Evolutionary conservation across 2,888 invertebrate genomes (phyloP), one percentile per base, ranked within the genome.

Genomic region (Adineta ricciae): DNA sequence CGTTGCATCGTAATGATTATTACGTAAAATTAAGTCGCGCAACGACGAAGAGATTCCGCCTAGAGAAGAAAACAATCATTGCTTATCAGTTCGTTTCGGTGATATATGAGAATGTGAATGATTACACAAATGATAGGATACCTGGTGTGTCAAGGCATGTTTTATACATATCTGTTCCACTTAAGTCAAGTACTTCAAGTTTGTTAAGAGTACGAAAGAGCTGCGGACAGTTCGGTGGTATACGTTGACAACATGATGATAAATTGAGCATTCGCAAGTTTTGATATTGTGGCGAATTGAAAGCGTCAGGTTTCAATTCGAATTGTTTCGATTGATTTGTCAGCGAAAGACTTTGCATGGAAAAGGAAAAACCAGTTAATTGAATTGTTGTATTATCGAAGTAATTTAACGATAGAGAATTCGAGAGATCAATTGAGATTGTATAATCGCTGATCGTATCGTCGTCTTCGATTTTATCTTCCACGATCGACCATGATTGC

Each of bases 81-180:
- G 11, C 46, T 46, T 46, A 46, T 46, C 46, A 46, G 46, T 46
- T 46, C 8, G 5, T 8, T 46, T 46, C 46, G 11, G 11, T 46
- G 46, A 46, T 46, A 46, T 24, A 64, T 64, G n/a, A 50, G 19
- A 50, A 50, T 50, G 11, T 50, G 14, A 16, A 19, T 50, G 19
- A 16, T 19, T 50, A 16, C 16, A 50, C 14, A 50, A 50, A 50
- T 16, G 50, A 50, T 50, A 50, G 7, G 4, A 38, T 78, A 78
- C 78, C 78, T 78, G 78, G 78, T 38, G 78, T 78, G 24, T 41
- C 41, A n/a, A 78, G n/a, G 41, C 78, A 78, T 9, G 41, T n/a
- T 78, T 78, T 78, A 38, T 78, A 78, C 78, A 78, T 78, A 78
- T 78, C 78, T 38, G 78, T 41, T 78, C 41, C 41, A n/a, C 78